A percentile compares a stretch with the other conserved stretches of the same genome.
Evolutionary conservation across 2,888 invertebrate genomes (phyloP).

Genomic region (Dryobota labecula): DNA sequence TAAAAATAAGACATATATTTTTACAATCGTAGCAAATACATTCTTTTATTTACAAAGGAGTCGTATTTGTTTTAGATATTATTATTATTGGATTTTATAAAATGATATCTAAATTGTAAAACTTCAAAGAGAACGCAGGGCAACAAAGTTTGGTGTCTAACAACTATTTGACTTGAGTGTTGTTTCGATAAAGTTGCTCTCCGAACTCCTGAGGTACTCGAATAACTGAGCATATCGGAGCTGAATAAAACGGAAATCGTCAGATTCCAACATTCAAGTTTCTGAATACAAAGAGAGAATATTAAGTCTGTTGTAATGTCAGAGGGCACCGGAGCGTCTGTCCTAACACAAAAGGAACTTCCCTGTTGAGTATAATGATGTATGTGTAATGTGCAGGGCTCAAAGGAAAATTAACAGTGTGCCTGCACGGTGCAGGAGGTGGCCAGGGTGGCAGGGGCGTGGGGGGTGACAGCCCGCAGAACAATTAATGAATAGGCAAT

Average conservation of each 20-base stretch:
- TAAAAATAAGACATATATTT: conserved; percentile 11
- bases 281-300: conserved; percentile 39
- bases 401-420: conserved; percentile 6
- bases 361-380: conserved; percentile 21
- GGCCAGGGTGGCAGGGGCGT: not conserved
- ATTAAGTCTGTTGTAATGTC: conserved; percentile 34
- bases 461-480: conserved; percentile 5
- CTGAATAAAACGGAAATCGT: conserved; percentile 22
- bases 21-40: conserved; percentile 1
- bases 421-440: not conserved
- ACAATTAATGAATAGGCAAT: conserved; percentile 53
- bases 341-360: not conserved
- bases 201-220: conserved; percentile 23
- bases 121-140: conserved; percentile 33
- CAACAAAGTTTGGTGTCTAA: conserved; percentile 45
- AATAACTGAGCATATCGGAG: conserved; percentile 20
- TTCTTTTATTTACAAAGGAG: conserved; percentile 14
- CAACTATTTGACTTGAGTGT: conserved; percentile 31
- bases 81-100: conserved; percentile 37
- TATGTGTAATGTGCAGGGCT: conserved; percentile 3
- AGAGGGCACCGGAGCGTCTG: not conserved
- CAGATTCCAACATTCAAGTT: conserved; percentile 33
- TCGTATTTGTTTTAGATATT: conserved; percentile 26
- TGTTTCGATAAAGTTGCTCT: conserved; percentile 39
- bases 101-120: conserved; percentile 25